These are phyloP conservation scores for Brachyhypopomus gauderio DNA, from an alignment of 2,113 vertebrate species.

Conservation along the genomic window DNA sequence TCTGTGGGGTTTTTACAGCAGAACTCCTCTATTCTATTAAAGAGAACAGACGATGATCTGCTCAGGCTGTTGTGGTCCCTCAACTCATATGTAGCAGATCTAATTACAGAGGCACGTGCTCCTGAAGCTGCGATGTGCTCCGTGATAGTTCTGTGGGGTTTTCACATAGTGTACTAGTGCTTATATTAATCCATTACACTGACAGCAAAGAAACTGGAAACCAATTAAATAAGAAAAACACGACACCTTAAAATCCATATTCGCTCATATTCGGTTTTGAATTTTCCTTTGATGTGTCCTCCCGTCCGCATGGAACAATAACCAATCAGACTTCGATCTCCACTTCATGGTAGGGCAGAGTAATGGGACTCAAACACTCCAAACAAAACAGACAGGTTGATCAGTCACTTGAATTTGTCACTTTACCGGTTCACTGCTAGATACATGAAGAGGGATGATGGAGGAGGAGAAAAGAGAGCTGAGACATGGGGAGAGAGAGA, in stretches of 20 bases:
- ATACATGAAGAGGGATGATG: slow-evolving; percentile 27
- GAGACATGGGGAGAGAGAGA: slow-evolving; percentile 14
- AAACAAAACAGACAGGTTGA: slow-evolving; percentile 40
- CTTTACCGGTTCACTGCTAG: slow-evolving; percentile 33
- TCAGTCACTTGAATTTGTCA: slow-evolving; percentile 29
- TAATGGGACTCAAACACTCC: slow-evolving; percentile 39
- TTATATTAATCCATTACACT: slow-evolving; percentile 34
- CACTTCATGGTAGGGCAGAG: slow-evolving; percentile 3
- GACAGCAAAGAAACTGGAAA: slow-evolving; percentile 17
- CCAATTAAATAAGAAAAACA: slow-evolving; percentile 46
- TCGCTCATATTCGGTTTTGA: slow-evolving; percentile 11
- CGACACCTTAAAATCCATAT: not conserved
- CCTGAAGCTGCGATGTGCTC: slow-evolving; percentile 34
- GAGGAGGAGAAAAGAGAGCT: slow-evolving; percentile 4
- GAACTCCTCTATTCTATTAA: slow-evolving; percentile 25
- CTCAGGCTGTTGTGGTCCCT: slow-evolving; percentile 30
- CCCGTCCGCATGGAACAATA: not conserved
- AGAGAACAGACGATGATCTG: slow-evolving; percentile 34
- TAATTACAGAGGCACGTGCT: slow-evolving; percentile 41
- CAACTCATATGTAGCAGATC: slow-evolving; percentile 43
- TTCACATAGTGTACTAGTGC: not conserved
- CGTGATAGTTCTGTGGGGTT: not conserved
- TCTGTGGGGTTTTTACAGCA: not conserved
- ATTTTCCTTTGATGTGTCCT: not conserved
- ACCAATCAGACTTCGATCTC: slow-evolving; percentile 5